A percentile compares a stretch with the other conserved stretches of the same genome.
phyloP scores from a whole-genome alignment of 2,888 invertebrate species.

The Copidosoma aretas region DNA sequence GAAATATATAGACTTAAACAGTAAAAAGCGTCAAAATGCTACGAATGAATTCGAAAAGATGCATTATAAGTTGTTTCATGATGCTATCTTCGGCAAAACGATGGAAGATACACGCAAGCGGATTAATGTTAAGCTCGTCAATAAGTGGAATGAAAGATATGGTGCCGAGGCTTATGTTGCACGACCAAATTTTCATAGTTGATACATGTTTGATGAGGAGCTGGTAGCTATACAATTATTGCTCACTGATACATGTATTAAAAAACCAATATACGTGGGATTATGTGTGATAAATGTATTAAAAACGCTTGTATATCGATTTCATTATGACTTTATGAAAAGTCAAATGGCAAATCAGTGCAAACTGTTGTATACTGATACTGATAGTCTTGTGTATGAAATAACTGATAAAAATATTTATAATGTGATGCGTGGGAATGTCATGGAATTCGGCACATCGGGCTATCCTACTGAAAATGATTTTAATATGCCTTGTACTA shows the following conservation, averaged over 20 bases:
- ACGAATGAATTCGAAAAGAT: constrained; percentile 57
- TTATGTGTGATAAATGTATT: constrained; percentile 57
- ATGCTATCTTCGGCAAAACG: constrained; percentile 57
- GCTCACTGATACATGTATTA: no score
- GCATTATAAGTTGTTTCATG: constrained; percentile 59
- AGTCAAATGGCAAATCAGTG: constrained; percentile 26
- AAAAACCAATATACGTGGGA: constrained; percentile 59
- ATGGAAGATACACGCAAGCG: constrained; percentile 54
- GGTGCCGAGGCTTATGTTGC: constrained; percentile 52
- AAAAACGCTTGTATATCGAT: constrained; percentile 59
- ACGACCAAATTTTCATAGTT: constrained; percentile 52
- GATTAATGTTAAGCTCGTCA: constrained; percentile 52
- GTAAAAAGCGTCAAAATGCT: constrained; percentile 48
- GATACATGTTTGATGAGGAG: constrained; percentile 2
- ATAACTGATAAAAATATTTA: no score
- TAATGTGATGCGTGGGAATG: no score
- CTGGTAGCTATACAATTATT: constrained; percentile 55
- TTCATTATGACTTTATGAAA: constrained; percentile 54
- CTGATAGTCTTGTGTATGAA: no score
- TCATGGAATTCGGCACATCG: no score
- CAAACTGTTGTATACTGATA: no score
- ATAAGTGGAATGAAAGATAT: constrained; percentile 51
- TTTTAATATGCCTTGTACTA: constrained; percentile 12
- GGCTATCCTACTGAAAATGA: no score
- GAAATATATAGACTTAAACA: constrained; percentile 59